A percentile compares a stretch with the other conserved stretches of the same genome.
These are phyloP conservation scores for Harpagifer antarcticus DNA, from an alignment of 2,797 vertebrate genomes.

Conservation along the genomic window DNA sequence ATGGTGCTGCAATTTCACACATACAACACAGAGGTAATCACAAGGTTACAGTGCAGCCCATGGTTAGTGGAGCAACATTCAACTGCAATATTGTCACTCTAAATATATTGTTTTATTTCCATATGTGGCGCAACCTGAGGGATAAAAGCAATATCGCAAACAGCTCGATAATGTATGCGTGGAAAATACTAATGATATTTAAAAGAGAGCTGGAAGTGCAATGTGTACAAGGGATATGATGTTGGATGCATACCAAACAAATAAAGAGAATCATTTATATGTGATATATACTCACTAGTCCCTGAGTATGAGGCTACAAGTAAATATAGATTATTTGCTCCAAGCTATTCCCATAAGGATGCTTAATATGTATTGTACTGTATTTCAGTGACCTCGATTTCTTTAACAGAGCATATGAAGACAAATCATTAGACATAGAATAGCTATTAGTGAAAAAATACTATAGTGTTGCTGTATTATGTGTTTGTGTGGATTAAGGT, in stretches of 20 bases:
- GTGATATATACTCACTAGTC: slow-evolving; percentile 47
- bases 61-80: slow-evolving; percentile 63
- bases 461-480: not conserved
- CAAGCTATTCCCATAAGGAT: slow-evolving; percentile 51
- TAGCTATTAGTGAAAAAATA: not conserved
- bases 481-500: not conserved
- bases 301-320: slow-evolving; percentile 36
- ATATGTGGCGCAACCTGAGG: slow-evolving; percentile 59
- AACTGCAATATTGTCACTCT: slow-evolving; percentile 55
- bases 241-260: slow-evolving; percentile 58
- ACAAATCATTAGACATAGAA: slow-evolving; percentile 26
- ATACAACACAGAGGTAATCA: slow-evolving; percentile 77
- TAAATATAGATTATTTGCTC: slow-evolving; percentile 66
- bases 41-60: slow-evolving; percentile 69
- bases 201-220: slow-evolving; percentile 48
- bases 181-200: slow-evolving; percentile 67
- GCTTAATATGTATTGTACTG: slow-evolving; percentile 46
- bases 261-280: slow-evolving; percentile 65
- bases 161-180: slow-evolving; percentile 63
- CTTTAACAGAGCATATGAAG: slow-evolving; percentile 26
- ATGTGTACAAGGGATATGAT: slow-evolving; percentile 46
- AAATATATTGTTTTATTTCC: slow-evolving; percentile 59
- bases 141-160: slow-evolving; percentile 64
- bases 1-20: slow-evolving; percentile 66
- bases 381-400: slow-evolving; percentile 42